Evolutionary conservation across 2,113 vertebrate genomes (phyloP).

Genomic region (Brachionichthys hirsutus): DNA sequence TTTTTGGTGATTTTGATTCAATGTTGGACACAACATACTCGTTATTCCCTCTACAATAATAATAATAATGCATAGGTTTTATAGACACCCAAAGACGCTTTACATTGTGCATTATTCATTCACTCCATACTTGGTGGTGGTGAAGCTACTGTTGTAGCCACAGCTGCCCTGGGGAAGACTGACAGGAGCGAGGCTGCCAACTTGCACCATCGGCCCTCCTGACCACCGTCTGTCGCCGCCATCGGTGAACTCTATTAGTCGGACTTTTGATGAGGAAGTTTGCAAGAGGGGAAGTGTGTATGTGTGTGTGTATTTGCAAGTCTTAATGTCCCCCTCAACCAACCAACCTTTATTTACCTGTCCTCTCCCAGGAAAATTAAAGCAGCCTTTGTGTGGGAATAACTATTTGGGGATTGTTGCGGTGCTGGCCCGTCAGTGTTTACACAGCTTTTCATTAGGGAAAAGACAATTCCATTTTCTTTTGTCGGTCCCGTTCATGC

Average conservation of each 20-base stretch:
- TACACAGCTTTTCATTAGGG: conserved; percentile 46
- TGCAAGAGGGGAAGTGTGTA: conserved; percentile 53
- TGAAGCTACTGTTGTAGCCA: no score
- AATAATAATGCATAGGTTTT: no score
- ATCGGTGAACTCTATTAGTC: conserved; percentile 48
- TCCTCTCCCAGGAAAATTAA: conserved; percentile 49
- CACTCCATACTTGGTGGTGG: no score
- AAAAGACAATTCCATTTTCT: conserved; percentile 24
- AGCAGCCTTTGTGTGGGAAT: conserved; percentile 56
- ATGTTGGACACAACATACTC: no score
- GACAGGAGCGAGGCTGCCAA: no score
- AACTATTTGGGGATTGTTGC: conserved; percentile 49
- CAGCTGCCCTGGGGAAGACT: no score
- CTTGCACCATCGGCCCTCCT: no score
- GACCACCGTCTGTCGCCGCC: conserved; percentile 10
- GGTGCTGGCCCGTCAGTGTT: conserved; percentile 42
- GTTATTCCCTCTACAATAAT: background rate
- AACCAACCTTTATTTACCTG: conserved; percentile 53
- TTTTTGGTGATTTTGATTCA: no score
- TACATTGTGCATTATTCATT: no score
- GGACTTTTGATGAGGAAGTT: conserved; percentile 64
- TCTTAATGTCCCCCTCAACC: conserved; percentile 45
- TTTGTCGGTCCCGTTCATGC: background rate
- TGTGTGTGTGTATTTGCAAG: conserved; percentile 41
- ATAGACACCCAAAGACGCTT: no score